Percentiles rank a stretch among this genome's conserved stretches.
These are phyloP conservation scores for Chionomys nivalis DNA, from an alignment of 2,113 vertebrate species.

Conservation along the genomic window DNA sequence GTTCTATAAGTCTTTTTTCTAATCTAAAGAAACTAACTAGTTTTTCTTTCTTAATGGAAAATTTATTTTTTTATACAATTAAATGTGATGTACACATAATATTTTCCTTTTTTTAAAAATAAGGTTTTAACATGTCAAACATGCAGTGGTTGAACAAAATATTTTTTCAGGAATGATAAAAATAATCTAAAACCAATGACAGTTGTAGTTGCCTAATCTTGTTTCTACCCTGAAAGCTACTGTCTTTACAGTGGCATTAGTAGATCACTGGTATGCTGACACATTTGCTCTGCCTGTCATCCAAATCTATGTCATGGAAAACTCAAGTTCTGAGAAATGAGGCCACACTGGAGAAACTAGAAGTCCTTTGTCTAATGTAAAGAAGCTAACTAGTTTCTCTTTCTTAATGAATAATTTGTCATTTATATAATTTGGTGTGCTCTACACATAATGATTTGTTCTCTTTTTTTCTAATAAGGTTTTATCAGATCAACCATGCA, in stretches of 20 bases:
- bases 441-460: neutral
- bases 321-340: neutral
- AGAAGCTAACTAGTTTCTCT: neutral
- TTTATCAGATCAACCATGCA: neutral
- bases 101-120: neutral
- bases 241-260: neutral
- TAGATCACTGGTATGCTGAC: neutral
- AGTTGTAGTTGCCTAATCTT: neutral
- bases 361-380: neutral
- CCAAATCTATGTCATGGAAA: neutral
- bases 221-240: neutral
- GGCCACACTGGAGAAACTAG: neutral
- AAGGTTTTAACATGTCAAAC: neutral
- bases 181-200: neutral
- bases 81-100: neutral
- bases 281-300: neutral
- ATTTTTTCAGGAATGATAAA: neutral
- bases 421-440: neutral
- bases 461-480: neutral
- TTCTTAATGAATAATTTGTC: neutral
- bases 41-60: neutral
- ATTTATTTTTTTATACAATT: neutral
- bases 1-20: neutral
- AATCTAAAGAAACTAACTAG: neutral
- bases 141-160: neutral